phyloP scores from a whole-genome alignment of 2,113 vertebrate species.

The Cranoglanis bouderius region DNA sequence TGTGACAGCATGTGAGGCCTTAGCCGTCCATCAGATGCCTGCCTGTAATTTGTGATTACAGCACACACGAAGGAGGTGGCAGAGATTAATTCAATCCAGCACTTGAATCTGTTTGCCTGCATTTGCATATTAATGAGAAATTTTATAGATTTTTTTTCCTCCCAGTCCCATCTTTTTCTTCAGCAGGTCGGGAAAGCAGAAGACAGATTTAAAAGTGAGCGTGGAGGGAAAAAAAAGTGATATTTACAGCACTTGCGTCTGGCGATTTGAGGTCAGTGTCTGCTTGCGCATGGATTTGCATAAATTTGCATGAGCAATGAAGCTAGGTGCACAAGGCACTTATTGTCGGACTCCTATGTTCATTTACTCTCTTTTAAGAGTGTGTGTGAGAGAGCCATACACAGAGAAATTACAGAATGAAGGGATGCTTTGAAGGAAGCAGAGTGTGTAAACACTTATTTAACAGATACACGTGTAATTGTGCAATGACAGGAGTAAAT shows the following conservation, averaged over 20 bases:
- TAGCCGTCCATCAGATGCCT: slow-evolving; percentile 66
- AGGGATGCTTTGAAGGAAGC: slow-evolving; percentile 13
- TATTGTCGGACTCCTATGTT: slow-evolving; percentile 49
- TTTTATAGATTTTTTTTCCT: slow-evolving; percentile 62
- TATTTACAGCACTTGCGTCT: slow-evolving; percentile 72
- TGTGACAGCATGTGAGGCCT: slow-evolving; percentile 65
- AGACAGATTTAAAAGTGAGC: slow-evolving; percentile 62
- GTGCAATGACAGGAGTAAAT: slow-evolving; percentile 35
- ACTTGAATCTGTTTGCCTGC: slow-evolving; percentile 71
- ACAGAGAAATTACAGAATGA: slow-evolving; percentile 2
- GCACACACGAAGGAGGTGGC: slow-evolving; percentile 66
- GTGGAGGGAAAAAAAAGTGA: slow-evolving; percentile 51
- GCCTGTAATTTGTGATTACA: slow-evolving; percentile 79
- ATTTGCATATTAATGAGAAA: slow-evolving; percentile 82
- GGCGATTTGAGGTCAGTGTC: slow-evolving; percentile 70
- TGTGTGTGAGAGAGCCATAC: not conserved
- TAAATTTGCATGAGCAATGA: slow-evolving; percentile 69
- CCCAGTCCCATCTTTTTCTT: slow-evolving; percentile 37
- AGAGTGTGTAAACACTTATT: slow-evolving; percentile 23
- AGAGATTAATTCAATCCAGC: slow-evolving; percentile 78
- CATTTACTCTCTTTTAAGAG: slow-evolving; percentile 44
- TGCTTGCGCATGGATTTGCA: slow-evolving; percentile 72
- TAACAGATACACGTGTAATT: slow-evolving; percentile 43
- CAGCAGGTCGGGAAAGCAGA: slow-evolving; percentile 66
- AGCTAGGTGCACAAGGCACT: slow-evolving; percentile 56